Evolutionary conservation across 1,140 invertebrate genomes (phyloP).

Genomic region (Sycophaga agraensis): DNA sequence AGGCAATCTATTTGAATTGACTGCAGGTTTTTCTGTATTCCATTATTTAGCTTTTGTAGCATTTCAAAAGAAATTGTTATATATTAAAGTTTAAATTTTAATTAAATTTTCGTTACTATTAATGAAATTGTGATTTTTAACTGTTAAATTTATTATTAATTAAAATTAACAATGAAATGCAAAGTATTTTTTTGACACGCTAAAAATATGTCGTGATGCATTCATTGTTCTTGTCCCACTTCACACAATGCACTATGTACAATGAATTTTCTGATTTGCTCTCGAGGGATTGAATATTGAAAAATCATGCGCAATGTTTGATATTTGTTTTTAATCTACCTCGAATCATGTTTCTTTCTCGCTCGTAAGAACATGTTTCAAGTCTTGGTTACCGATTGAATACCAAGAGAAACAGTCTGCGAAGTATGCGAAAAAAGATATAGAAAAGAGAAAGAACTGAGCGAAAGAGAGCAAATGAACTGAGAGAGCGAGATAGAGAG

Average conservation of each 20-base stretch:
- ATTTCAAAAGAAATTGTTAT: constrained; percentile 24
- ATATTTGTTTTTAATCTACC: constrained; percentile 26
- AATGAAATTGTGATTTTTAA: constrained; percentile 28
- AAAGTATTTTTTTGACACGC: constrained; percentile 8
- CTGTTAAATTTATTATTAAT: constrained; percentile 21
- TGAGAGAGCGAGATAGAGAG: not conserved
- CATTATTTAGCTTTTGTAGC: constrained; percentile 21
- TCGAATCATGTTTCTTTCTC: constrained; percentile 42
- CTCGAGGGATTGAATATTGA: not conserved
- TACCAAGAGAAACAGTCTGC: constrained; percentile 10
- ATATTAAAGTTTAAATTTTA: constrained; percentile 24
- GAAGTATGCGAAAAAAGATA: constrained; percentile 1
- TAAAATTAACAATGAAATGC: not conserved
- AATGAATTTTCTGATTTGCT: constrained; percentile 12
- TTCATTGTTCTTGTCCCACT: constrained; percentile 2
- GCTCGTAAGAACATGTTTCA: constrained; percentile 36
- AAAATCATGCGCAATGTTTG: constrained; percentile 11
- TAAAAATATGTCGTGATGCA: constrained; percentile 5
- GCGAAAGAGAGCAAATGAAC: not conserved
- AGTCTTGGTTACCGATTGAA: constrained; percentile 21
- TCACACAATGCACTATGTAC: constrained; percentile 8
- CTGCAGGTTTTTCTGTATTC: constrained; percentile 14
- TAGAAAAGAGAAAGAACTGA: not conserved
- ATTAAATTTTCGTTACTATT: constrained; percentile 26
- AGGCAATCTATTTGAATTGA: constrained; percentile 14